These are phyloP conservation scores for Atherinomorus stipes DNA, from an alignment of 2,113 vertebrate species.

Conservation along the genomic window DNA sequence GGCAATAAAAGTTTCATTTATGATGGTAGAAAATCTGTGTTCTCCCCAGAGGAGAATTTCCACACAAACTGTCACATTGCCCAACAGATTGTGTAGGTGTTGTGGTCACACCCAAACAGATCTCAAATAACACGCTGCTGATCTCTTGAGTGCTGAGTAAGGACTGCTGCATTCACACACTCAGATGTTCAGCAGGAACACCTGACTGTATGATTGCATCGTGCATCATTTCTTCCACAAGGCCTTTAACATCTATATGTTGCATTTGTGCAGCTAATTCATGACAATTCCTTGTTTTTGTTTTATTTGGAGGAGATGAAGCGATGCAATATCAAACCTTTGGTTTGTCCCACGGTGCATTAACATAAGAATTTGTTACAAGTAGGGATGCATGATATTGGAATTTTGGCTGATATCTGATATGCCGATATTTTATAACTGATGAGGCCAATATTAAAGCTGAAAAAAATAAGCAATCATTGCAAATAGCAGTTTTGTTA, in stretches of 20 bases:
- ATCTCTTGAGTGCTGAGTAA: slow-evolving; percentile 47
- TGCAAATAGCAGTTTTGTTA: no score
- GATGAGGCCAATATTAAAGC: no score
- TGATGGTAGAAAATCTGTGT: no score
- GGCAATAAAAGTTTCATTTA: no score
- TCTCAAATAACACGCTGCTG: slow-evolving; percentile 51
- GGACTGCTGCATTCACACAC: slow-evolving; percentile 31
- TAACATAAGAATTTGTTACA: neutral
- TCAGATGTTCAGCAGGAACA: slow-evolving; percentile 22
- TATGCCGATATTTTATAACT: no score
- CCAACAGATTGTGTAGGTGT: slow-evolving; percentile 43
- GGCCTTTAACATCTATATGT: neutral
- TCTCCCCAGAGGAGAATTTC: slow-evolving; percentile 26
- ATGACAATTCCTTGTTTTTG: neutral
- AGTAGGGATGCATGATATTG: no score
- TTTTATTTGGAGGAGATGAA: neutral
- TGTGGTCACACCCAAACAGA: slow-evolving; percentile 46
- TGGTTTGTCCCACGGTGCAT: neutral
- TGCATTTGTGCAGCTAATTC: neutral
- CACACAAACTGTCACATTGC: slow-evolving; percentile 17
- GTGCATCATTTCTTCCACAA: neutral
- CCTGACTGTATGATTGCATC: no score
- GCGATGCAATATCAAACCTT: no score
- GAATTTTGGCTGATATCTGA: no score
- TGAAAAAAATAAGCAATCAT: no score